Conservation (phyloP, 2,113 vertebrate species). For the Paramormyrops kingsleyae region DNA sequence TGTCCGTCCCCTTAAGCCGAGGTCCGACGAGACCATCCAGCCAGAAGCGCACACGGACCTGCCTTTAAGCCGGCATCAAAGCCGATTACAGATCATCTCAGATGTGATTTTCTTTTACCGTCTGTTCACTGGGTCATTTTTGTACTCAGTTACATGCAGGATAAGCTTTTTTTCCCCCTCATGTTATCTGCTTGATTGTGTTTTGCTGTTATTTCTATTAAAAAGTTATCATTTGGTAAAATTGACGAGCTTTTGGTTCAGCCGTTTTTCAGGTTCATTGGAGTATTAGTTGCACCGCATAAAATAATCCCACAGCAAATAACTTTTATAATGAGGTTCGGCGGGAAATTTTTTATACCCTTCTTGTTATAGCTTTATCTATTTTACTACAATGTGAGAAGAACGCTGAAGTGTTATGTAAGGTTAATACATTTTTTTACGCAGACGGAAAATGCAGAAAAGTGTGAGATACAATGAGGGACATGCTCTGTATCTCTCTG, state of each 20-base stretch:
- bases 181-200: neutral
- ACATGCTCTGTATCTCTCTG: conserved; percentile 83
- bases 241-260: conserved; percentile 41
- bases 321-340: conserved; percentile 52
- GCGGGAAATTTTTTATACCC: conserved; percentile 20
- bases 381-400: conserved; percentile 19
- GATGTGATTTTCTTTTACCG: conserved; percentile 56
- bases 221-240: neutral
- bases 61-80: conserved; percentile 67
- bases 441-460: conserved; percentile 78
- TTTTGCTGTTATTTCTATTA: neutral
- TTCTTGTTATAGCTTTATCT: neutral
- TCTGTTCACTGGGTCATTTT: conserved; percentile 45
- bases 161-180: neutral
- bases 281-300: conserved; percentile 39
- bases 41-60: conserved; percentile 36
- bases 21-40: conserved; percentile 17
- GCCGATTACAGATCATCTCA: conserved; percentile 72
- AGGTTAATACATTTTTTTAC: conserved; percentile 38
- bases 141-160: conserved; percentile 8
- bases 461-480: conserved; percentile 93
- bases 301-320: conserved; percentile 33
- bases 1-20: conserved; percentile 6
- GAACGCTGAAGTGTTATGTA: conserved; percentile 27
- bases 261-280: conserved; percentile 14